These are phyloP conservation scores for Idaea dimidiata DNA, from an alignment of 2,888 invertebrate genomes.

Conservation along the genomic window DNA sequence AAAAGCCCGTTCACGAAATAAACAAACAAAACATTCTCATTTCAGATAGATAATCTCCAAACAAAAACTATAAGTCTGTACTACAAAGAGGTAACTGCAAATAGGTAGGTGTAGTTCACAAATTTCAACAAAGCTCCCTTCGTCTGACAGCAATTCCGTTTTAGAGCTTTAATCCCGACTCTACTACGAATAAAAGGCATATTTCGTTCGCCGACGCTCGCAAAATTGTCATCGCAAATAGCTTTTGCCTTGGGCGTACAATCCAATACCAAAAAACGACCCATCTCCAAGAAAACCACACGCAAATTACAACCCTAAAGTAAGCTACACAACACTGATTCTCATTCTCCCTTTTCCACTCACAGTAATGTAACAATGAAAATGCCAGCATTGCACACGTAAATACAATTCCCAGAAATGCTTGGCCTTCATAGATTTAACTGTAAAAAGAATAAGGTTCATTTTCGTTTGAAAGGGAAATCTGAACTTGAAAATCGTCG, in stretches of 20 bases:
- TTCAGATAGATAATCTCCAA: neutral
- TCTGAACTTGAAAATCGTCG: slow-evolving; percentile 81
- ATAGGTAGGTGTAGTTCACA: slow-evolving; percentile 62
- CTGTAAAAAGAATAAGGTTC: slow-evolving; percentile 58
- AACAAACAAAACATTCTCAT: neutral
- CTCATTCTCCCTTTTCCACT: slow-evolving; percentile 12
- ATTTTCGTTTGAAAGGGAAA: slow-evolving; percentile 67
- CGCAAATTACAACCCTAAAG: slow-evolving; percentile 32
- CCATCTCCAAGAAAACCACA: slow-evolving; percentile 33
- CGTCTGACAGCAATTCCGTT: slow-evolving; percentile 76
- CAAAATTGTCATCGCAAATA: slow-evolving; percentile 81
- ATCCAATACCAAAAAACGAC: slow-evolving; percentile 35
- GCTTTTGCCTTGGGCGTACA: slow-evolving; percentile 69
- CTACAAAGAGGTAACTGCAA: slow-evolving; percentile 31
- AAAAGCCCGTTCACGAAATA: neutral
- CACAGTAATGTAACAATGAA: slow-evolving; percentile 76
- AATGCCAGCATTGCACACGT: slow-evolving; percentile 78
- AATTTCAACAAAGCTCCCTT: slow-evolving; percentile 65
- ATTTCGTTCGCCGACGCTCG: slow-evolving; percentile 77
- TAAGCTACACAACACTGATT: slow-evolving; percentile 26
- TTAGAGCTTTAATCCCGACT: slow-evolving; percentile 77
- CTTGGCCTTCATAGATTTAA: slow-evolving; percentile 57
- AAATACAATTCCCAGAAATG: slow-evolving; percentile 69
- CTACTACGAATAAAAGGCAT: slow-evolving; percentile 79
- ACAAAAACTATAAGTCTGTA: slow-evolving; percentile 7